Conservation (phyloP, 2,888 invertebrate genomes). For the Scaptomyza tumidula region DNA sequence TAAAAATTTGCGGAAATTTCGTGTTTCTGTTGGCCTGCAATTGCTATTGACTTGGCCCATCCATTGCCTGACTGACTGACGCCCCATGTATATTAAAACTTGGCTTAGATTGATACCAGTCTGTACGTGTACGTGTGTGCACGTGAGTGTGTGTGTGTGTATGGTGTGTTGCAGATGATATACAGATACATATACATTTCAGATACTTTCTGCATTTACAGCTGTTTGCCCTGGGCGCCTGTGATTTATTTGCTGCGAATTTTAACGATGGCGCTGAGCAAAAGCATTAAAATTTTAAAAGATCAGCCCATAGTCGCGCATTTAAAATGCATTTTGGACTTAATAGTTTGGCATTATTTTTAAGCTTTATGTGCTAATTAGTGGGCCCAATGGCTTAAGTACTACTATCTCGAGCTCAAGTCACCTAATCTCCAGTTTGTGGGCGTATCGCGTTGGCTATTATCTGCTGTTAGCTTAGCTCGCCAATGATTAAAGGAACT, state of each 20-base stretch:
- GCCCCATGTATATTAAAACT: constrained; percentile 71
- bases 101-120: constrained; percentile 65
- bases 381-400: constrained; percentile 31
- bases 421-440: constrained; percentile 6
- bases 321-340: constrained; percentile 68
- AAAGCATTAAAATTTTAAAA: constrained; percentile 49
- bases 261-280: constrained; percentile 73
- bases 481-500: constrained; percentile 41
- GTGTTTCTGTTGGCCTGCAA: constrained; percentile 78
- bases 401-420: background rate
- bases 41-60: constrained; percentile 71
- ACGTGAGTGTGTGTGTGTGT: constrained; percentile 15
- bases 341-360: constrained; percentile 69
- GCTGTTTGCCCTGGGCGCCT: constrained; percentile 40
- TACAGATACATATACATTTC: constrained; percentile 26
- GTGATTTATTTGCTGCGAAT: constrained; percentile 72
- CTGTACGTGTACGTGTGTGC: constrained; percentile 2
- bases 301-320: constrained; percentile 45
- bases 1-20: constrained; percentile 79
- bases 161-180: constrained; percentile 30
- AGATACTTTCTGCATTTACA: constrained; percentile 14
- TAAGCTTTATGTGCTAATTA: constrained; percentile 72
- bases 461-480: constrained; percentile 2
- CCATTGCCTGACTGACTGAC: constrained; percentile 64
- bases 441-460: constrained; percentile 16